These are phyloP conservation scores for Lagopus leucura DNA, from an alignment of 2,113 vertebrate genomes.

Conservation along the genomic window DNA sequence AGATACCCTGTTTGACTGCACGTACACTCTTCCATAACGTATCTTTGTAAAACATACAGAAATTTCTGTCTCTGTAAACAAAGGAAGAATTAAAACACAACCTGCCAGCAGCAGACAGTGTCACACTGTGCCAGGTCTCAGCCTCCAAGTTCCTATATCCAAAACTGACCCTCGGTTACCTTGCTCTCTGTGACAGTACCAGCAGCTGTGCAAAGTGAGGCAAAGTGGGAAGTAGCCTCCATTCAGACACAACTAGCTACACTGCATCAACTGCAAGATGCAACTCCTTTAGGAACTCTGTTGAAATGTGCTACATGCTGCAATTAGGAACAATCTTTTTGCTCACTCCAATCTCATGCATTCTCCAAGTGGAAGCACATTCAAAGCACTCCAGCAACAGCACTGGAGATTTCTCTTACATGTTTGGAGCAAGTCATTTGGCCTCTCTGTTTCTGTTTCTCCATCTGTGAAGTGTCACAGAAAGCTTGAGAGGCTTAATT, in stretches of 20 bases:
- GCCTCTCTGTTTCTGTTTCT: conserved; percentile 18
- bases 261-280: background rate
- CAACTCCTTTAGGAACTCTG: background rate
- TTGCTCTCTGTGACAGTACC: background rate
- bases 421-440: background rate
- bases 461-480: conserved; percentile 16
- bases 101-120: background rate
- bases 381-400: background rate
- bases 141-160: background rate
- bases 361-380: background rate
- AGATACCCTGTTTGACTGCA: background rate
- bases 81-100: background rate
- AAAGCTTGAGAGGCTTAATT: conserved; percentile 31
- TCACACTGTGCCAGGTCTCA: background rate
- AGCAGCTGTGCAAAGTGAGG: background rate
- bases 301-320: background rate
- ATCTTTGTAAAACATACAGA: background rate
- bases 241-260: background rate
- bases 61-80: background rate
- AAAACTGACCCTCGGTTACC: background rate
- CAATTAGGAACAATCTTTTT: background rate
- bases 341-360: background rate
- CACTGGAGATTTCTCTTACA: background rate
- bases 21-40: background rate
- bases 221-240: background rate